Base-by-base conservation (phyloP, 2,888 invertebrate species). In the Hipparchia semele region DNA sequence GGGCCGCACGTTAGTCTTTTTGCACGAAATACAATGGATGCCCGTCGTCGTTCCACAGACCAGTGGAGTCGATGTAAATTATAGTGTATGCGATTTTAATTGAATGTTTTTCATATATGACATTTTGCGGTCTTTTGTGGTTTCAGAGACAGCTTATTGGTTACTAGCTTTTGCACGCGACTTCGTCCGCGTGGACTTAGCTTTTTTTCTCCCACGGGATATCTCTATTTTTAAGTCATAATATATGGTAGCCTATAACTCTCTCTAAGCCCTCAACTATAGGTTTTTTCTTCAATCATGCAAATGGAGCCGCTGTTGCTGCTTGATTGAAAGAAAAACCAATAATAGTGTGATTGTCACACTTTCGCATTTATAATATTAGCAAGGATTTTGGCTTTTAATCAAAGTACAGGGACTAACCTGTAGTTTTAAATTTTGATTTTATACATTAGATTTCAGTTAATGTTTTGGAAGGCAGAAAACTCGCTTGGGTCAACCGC, bases 381-480 rank as follows among this genome's bases (percentile, higher is more conserved):
- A 1, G 39, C 5, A 39, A 39, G 39, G 39, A 39, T 75, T 73
- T 53, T 70, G 49, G 46, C 51, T 68, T 69, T 45, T 12, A 33
- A 60, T 39, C 10, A 10, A 12, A 62, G 33, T 33, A 33, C 59
- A 33, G 59, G 10, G 39, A 60, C 10, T 60, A 5, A 23, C 33
- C 7, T 23, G 23, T 23, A 23, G 23, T 23, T 23, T 23, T 23
- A 23, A 23, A 23, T 23, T 23, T 45, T n/a, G 8, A 10, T 9
- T 1, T 23, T 60, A 10, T 39, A 39, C 46, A 62, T 56, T 65
- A 97, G 84, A 89, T 97, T 74, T 95, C 95, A 76, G 90, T 96
- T 1, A 95, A 95, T 8, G 88, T 97, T 53, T 88, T 96, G 66
- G 96, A 97, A 87, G 96, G 96, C 0, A 94, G 94, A 6, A 89